phyloP scores from a whole-genome alignment of 2,888 invertebrate species.

The Branchinecta sandiegonensis region DNA sequence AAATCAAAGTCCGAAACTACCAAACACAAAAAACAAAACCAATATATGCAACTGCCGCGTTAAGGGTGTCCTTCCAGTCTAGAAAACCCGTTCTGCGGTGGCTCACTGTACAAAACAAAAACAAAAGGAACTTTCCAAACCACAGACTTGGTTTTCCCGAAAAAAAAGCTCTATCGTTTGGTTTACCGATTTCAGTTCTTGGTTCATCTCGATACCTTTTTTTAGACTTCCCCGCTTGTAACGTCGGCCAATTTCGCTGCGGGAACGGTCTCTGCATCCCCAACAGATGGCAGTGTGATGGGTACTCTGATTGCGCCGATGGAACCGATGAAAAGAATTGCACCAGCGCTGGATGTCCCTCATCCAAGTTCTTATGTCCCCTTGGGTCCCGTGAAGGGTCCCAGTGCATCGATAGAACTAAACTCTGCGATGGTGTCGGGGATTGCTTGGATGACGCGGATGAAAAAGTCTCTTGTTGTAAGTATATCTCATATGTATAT shows the following conservation, averaged over 20 bases:
- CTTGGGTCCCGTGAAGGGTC: conserved; percentile 52
- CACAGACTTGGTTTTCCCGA: no score
- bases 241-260: conserved; percentile 80
- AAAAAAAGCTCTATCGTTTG: no score
- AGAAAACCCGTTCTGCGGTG: no score
- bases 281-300: conserved; percentile 70
- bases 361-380: conserved; percentile 78
- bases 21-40: no score
- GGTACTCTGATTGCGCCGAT: conserved; percentile 81
- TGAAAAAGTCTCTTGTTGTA: conserved; percentile 74
- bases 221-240: conserved; percentile 74
- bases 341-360: conserved; percentile 70
- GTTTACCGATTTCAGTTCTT: no score
- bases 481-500: conserved; percentile 34
- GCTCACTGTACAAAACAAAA: no score
- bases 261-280: conserved; percentile 87
- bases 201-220: conserved; percentile 10
- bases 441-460: conserved; percentile 87
- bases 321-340: conserved; percentile 79
- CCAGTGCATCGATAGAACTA: conserved; percentile 71
- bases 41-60: no score
- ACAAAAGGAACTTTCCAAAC: no score
- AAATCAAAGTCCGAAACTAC: no score
- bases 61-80: no score
- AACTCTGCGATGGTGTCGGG: conserved; percentile 74